Percentiles rank a stretch among this genome's conserved stretches.
phyloP scores from a whole-genome alignment of 1,140 invertebrate species.

The Drosophila auraria region DNA sequence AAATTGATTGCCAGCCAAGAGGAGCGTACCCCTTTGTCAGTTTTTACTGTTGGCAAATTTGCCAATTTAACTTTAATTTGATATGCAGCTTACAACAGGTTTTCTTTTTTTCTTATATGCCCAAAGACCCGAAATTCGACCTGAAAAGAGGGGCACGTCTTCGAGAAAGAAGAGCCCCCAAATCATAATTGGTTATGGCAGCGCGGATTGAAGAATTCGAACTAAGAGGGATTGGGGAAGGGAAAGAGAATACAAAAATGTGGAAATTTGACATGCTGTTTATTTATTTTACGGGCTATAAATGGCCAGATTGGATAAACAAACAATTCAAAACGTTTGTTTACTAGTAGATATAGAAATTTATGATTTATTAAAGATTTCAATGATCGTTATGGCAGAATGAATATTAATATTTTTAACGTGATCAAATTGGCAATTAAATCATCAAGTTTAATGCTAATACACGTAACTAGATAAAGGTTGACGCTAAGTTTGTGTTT shows the following conservation, averaged over 20 bases:
- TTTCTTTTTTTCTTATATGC: conserved; percentile 2
- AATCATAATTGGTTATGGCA: conserved; percentile 21
- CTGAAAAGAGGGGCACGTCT: conserved; percentile 45
- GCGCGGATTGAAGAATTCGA: conserved; percentile 5
- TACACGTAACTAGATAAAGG: neutral
- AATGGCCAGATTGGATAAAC: conserved; percentile 19
- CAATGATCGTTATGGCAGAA: neutral
- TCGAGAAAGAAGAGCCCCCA: conserved; percentile 13
- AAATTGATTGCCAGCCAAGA: conserved; percentile 16
- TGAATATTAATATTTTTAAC: neutral
- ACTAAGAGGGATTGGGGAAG: neutral
- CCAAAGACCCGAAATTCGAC: conserved; percentile 26
- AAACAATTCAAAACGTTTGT: conserved; percentile 13
- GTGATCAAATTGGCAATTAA: neutral
- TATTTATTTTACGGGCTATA: conserved; percentile 33
- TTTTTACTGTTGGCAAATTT: conserved; percentile 36
- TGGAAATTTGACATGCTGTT: conserved; percentile 26
- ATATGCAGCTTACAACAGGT: conserved; percentile 65
- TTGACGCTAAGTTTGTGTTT: neutral
- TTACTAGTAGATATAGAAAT: conserved; percentile 26
- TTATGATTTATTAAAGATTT: conserved; percentile 12
- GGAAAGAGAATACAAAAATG: neutral
- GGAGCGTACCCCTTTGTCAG: conserved; percentile 19
- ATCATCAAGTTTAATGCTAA: neutral
- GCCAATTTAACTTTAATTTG: conserved; percentile 67